A percentile compares a stretch with the other conserved stretches of the same genome.
Evolutionary conservation across 1,140 invertebrate species (phyloP).

Genomic region (Nasonia vitripennis): DNA sequence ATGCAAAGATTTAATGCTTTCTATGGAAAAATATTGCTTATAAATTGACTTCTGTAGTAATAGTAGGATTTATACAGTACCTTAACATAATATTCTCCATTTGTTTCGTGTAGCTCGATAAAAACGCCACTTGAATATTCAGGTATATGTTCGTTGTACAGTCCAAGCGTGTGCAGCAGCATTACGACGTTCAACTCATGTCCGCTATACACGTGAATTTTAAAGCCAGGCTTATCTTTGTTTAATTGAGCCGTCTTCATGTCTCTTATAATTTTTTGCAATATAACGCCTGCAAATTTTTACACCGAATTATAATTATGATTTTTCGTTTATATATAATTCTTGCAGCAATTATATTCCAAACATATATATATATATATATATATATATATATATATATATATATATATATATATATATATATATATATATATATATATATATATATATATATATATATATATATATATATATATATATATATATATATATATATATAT

Average conservation of each 20-base stretch:
- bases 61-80: constrained; percentile 56
- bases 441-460: too few relatives aligned
- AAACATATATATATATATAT: too few relatives aligned
- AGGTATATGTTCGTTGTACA: constrained; percentile 78
- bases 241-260: constrained; percentile 63
- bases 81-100: constrained; percentile 73
- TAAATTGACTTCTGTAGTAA: constrained; percentile 23
- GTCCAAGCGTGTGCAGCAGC: constrained; percentile 78
- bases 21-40: not conserved
- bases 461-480: too few relatives aligned
- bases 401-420: too few relatives aligned
- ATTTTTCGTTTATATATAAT: constrained; percentile 15
- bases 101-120: constrained; percentile 62
- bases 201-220: constrained; percentile 78
- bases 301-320: not conserved
- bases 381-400: too few relatives aligned
- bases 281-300: constrained; percentile 71
- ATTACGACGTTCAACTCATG: constrained; percentile 84
- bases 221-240: constrained; percentile 62
- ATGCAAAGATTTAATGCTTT: constrained; percentile 46
- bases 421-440: too few relatives aligned
- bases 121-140: constrained; percentile 74
- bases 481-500: too few relatives aligned
- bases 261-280: constrained; percentile 76
- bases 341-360: not conserved